phyloP scores from a whole-genome alignment of 1,140 invertebrate species.

The Drosophila littoralis region DNA sequence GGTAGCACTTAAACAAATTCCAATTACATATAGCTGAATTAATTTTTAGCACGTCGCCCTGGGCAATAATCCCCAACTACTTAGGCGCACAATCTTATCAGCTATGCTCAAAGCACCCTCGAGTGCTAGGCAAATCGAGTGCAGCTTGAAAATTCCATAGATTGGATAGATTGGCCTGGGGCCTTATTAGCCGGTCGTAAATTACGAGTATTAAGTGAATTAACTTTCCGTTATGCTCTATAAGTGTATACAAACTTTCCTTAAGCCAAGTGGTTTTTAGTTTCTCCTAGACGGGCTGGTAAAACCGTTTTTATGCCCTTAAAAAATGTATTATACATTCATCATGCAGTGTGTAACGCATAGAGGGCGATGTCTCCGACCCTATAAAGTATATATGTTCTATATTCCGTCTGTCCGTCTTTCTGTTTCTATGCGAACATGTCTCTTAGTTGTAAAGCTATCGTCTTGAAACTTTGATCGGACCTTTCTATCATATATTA shows the following conservation, averaged over 20 bases:
- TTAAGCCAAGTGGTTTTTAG: neutral
- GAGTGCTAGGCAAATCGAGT: constrained; percentile 53
- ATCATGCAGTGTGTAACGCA: too few species aligned
- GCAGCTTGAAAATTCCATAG: constrained; percentile 41
- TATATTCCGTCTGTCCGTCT: too few species aligned
- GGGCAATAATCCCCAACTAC: constrained; percentile 35
- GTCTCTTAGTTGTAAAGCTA: too few species aligned
- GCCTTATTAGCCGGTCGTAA: constrained; percentile 4
- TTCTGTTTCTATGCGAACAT: too few species aligned
- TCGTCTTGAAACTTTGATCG: too few species aligned
- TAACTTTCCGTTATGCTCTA: constrained; percentile 19
- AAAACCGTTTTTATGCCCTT: too few species aligned
- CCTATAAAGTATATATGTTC: too few species aligned
- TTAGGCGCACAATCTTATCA: constrained; percentile 65
- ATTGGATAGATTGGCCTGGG: constrained; percentile 6
- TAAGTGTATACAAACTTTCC: constrained; percentile 2
- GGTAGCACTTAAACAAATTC: constrained; percentile 1
- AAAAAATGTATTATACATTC: too few species aligned
- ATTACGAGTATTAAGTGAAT: constrained; percentile 19
- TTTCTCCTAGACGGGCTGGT: neutral
- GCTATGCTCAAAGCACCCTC: constrained; percentile 59
- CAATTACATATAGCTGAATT: constrained; percentile 55
- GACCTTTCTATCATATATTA: too few species aligned
- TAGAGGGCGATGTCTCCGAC: too few species aligned
- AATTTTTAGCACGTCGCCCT: constrained; percentile 12